phyloP scores from a whole-genome alignment of 2,888 invertebrate genomes.

The Leptinotarsa juncta region DNA sequence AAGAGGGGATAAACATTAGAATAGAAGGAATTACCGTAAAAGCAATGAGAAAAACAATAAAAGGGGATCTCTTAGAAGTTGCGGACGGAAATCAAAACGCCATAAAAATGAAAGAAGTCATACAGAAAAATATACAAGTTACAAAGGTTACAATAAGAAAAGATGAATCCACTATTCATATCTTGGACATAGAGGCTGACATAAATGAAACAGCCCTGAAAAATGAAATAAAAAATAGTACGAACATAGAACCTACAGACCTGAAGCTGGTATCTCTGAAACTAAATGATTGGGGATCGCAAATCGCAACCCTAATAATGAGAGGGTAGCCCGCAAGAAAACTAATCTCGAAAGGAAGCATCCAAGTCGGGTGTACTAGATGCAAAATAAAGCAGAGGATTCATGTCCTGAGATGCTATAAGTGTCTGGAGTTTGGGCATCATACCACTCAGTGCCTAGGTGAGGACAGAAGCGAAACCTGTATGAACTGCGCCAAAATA shows the following conservation, averaged over 20 bases:
- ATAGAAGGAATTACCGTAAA: background rate
- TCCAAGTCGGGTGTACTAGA: background rate
- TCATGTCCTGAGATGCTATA: background rate
- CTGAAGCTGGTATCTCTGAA: background rate
- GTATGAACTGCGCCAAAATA: conserved; percentile 5
- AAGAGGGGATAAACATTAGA: conserved; percentile 18
- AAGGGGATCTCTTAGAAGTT: conserved; percentile 20
- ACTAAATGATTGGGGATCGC: background rate
- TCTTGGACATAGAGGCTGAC: conserved; percentile 23
- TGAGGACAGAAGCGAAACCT: background rate
- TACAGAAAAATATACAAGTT: conserved; percentile 15
- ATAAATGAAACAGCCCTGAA: conserved; percentile 21
- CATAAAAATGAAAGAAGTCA: background rate
- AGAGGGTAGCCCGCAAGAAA: background rate
- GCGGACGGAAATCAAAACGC: conserved; percentile 17
- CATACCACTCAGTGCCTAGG: background rate
- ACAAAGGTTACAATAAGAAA: conserved; percentile 1
- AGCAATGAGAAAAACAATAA: conserved; percentile 14
- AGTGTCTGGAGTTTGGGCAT: conserved; percentile 5
- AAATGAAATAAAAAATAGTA: conserved; percentile 1
- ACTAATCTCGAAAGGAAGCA: background rate
- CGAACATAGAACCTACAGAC: conserved; percentile 3
- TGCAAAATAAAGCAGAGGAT: background rate
- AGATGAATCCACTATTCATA: conserved; percentile 20
- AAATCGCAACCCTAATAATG: background rate